Conservation (phyloP, 2,888 invertebrate species). For the Crepidodera aurea region DNA sequence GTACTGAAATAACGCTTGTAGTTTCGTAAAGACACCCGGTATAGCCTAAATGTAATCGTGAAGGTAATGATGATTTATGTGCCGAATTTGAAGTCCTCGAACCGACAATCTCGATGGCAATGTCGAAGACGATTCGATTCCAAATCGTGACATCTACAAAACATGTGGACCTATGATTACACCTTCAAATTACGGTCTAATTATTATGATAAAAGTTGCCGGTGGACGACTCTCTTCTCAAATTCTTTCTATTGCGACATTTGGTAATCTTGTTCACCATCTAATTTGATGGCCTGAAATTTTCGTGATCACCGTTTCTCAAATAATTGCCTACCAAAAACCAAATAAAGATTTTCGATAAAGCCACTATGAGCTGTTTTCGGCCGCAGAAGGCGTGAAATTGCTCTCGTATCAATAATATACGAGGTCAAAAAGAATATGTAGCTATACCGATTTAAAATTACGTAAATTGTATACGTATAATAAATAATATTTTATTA, state of each 20-base stretch:
- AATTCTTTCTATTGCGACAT: slow-evolving; percentile 38
- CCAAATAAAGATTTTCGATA: slow-evolving; percentile 34
- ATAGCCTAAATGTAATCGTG: background rate
- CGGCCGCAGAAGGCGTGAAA: slow-evolving; percentile 30
- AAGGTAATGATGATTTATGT: slow-evolving; percentile 24
- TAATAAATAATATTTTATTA: too few species aligned
- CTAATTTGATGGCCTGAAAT: slow-evolving; percentile 32
- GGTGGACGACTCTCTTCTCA: slow-evolving; percentile 31
- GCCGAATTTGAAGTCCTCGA: slow-evolving; percentile 24
- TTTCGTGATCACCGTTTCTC: slow-evolving; percentile 34
- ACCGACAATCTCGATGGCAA: slow-evolving; percentile 28
- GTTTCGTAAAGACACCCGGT: slow-evolving; percentile 2
- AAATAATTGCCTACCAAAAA: slow-evolving; percentile 35
- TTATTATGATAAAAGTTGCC: slow-evolving; percentile 35
- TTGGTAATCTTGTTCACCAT: slow-evolving; percentile 37
- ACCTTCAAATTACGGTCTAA: slow-evolving; percentile 37
- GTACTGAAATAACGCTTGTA: too few species aligned
- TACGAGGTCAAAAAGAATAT: slow-evolving; percentile 11
- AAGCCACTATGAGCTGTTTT: slow-evolving; percentile 27
- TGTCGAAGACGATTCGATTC: slow-evolving; percentile 31
- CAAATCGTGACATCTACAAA: slow-evolving; percentile 35
- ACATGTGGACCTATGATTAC: slow-evolving; percentile 37
- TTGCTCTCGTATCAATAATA: slow-evolving; percentile 4
- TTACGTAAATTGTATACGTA: too few species aligned
- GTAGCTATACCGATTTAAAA: too few species aligned